These are phyloP conservation scores for Notocelia uddmanniana DNA, from an alignment of 2,888 invertebrate genomes.

Conservation along the genomic window DNA sequence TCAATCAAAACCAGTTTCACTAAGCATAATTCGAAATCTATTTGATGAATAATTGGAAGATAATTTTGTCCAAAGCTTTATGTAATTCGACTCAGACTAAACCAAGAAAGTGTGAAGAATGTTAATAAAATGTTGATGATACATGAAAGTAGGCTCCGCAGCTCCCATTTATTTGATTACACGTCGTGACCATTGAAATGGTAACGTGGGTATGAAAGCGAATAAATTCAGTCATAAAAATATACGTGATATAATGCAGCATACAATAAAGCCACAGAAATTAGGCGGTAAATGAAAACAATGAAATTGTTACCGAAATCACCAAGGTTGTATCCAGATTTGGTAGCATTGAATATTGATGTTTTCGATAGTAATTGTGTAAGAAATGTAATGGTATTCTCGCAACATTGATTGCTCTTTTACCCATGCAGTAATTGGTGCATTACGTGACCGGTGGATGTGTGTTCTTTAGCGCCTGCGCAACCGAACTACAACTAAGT, in stretches of 20 bases:
- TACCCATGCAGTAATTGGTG: conserved; percentile 66
- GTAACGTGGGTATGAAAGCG: conserved; percentile 28
- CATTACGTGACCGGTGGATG: conserved; percentile 70
- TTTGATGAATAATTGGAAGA: conserved; percentile 1
- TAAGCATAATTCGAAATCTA: not conserved
- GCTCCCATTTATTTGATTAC: conserved; percentile 32
- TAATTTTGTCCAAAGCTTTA: conserved; percentile 16
- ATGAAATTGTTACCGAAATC: conserved; percentile 34
- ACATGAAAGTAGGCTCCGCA: conserved; percentile 35
- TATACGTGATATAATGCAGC: conserved; percentile 37
- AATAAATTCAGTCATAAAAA: conserved; percentile 18
- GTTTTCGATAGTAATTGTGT: conserved; percentile 48
- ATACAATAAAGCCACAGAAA: conserved; percentile 28
- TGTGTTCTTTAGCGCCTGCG: conserved; percentile 58
- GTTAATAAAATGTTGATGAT: conserved; percentile 34
- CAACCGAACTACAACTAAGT: conserved; percentile 12
- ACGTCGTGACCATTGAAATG: conserved; percentile 34
- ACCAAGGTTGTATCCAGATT: conserved; percentile 25
- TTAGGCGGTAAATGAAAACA: conserved; percentile 22
- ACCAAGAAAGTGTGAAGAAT: conserved; percentile 38
- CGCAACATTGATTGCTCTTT: conserved; percentile 54
- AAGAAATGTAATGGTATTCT: conserved; percentile 47
- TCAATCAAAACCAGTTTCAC: not conserved
- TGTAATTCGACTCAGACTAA: not conserved
- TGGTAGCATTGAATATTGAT: conserved; percentile 35